Evolutionary conservation across 2,888 invertebrate genomes (phyloP), one percentile per base, ranked within the genome.

Genomic region (Temnothorax rugatulus): DNA sequence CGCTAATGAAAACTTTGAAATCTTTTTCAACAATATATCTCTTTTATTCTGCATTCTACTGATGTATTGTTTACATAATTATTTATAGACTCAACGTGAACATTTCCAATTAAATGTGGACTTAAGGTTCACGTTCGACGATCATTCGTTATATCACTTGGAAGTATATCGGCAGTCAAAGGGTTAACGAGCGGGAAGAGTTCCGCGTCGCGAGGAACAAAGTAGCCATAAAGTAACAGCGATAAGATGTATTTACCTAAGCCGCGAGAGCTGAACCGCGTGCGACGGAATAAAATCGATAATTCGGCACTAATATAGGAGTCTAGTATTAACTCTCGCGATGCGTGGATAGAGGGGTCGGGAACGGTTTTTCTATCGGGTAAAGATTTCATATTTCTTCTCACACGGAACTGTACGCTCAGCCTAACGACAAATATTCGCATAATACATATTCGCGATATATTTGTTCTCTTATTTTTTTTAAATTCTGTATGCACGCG

Each of bases 231-330:
- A 81, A 81, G 59, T 71, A 52, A 38, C 57, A 47, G 57, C 73
- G 79, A 73, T 73, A 81, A 81, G 74, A 73, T 38, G 59, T 71
- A 71, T 81, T 81, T 64, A 59, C 59, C 57, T 59, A 50, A 81
- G 79, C 44, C 44, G 74, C 41, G 57, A 73, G 74, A 73, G 25
- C 15, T 73, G 73, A 73, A 73, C 69, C 77, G 68, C 74, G 38
- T 81, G 74, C 38, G 47, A 21, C n/a, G 13, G 74, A 59, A 73
- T 50, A 73, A 81, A 73, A 81, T 81, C 79, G 74, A 79, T 79
- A 79, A 81, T 81, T 81, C 59, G 34, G 59, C 71, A 59, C 47
- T 73, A 73, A 81, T 71, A 79, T 59, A 73, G 47, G n/a, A 81
- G 59, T 73, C 59, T 34, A 38, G 25, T 3, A 34, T 71, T 47